A percentile compares a stretch with the other conserved stretches of the same genome.
Conservation (phyloP, 1,140 invertebrate genomes). For the Procambarus clarkii region DNA sequence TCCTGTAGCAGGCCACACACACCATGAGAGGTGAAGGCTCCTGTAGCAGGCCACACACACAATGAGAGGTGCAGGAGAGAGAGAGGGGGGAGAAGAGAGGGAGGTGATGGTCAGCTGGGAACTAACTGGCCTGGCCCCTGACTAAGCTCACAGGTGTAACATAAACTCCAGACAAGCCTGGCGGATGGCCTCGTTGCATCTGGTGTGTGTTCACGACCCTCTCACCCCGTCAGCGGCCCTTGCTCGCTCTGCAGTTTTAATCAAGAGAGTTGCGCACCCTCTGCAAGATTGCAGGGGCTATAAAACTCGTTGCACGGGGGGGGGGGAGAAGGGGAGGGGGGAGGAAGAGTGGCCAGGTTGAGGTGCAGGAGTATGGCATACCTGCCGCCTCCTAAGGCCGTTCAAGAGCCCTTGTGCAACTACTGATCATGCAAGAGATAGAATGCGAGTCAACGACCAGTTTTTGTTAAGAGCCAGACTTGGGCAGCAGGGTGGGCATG, state of each 20-base stretch:
- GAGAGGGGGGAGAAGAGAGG: neutral
- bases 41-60: too few relatives aligned
- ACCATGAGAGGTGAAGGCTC: neutral
- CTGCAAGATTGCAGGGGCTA: too few relatives aligned
- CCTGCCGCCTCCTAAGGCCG: neutral
- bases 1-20: neutral
- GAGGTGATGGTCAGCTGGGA: neutral
- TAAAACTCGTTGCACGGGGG: too few relatives aligned
- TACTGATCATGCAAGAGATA: constrained; percentile 8
- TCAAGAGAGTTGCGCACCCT: too few relatives aligned
- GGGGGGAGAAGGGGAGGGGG: too few relatives aligned
- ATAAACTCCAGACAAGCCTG: neutral
- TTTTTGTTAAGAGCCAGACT: neutral
- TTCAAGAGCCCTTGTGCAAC: constrained; percentile 5
- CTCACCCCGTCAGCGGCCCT: neutral
- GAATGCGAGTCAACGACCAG: neutral
- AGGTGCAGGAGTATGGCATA: neutral
- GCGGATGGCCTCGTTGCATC: neutral
- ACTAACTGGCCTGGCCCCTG: neutral
- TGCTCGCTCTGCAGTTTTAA: neutral
- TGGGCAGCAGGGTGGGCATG: neutral
- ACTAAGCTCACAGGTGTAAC: neutral
- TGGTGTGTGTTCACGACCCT: neutral
- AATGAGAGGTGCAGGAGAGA: too few relatives aligned
- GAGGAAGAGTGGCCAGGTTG: too few relatives aligned